Evolutionary conservation across 2,888 invertebrate species (phyloP).

Genomic region (Epirrita christyi): DNA sequence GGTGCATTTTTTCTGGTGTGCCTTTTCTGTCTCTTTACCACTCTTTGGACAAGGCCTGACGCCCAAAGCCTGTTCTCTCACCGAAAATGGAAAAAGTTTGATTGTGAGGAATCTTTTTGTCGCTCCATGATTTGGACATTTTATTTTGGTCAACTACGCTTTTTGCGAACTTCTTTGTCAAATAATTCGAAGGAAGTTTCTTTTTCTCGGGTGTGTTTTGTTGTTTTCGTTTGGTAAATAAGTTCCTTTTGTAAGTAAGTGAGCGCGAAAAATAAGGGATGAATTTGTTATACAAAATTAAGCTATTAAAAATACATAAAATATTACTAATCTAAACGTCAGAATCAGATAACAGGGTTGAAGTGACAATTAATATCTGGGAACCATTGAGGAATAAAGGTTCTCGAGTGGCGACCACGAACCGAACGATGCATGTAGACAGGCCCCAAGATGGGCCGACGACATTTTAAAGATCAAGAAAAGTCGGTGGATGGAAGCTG

Average conservation of each 20-base stretch:
- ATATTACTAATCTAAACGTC: no score
- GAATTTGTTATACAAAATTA: no score
- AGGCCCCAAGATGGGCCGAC: no score
- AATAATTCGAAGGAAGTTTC: constrained; percentile 32
- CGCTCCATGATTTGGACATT: constrained; percentile 70
- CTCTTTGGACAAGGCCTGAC: constrained; percentile 37
- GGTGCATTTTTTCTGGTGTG: background rate
- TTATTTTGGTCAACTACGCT: constrained; percentile 52
- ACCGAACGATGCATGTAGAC: no score
- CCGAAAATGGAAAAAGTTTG: constrained; percentile 81
- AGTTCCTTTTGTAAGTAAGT: constrained; percentile 13
- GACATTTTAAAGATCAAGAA: no score
- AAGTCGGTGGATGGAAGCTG: no score
- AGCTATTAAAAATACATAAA: no score
- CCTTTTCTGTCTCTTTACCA: constrained; percentile 10
- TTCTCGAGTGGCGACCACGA: no score
- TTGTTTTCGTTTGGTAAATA: constrained; percentile 23
- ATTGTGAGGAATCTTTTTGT: constrained; percentile 72
- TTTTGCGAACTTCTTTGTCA: constrained; percentile 39
- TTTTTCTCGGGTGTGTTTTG: constrained; percentile 25
- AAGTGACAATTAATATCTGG: no score
- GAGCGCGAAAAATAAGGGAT: no score
- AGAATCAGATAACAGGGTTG: no score
- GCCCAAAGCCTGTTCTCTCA: constrained; percentile 61
- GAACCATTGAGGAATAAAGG: no score